A percentile compares a stretch with the other conserved stretches of the same genome.
These are phyloP conservation scores for Rhopilema esculentum DNA, from an alignment of 30 jellyfish, hydroid and myxozoan species.

Conservation along the genomic window DNA sequence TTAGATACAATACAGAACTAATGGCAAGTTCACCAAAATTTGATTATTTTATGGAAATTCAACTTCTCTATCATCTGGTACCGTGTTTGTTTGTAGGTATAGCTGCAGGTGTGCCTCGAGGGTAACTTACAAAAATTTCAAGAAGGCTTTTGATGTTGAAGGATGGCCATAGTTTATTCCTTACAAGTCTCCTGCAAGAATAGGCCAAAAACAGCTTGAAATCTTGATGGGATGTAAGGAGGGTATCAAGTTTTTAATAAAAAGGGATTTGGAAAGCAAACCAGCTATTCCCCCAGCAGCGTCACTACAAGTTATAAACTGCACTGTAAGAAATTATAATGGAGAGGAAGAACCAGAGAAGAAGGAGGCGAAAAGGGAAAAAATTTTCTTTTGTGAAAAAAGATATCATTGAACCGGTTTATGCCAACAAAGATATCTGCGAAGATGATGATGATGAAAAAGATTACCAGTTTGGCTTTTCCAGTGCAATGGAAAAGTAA, in stretches of 20 bases:
- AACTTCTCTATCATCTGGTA: background rate
- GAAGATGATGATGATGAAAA: slow-evolving; percentile 7
- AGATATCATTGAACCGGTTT: slow-evolving; percentile 45
- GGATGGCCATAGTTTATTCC: slow-evolving; percentile 39
- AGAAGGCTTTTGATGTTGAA: slow-evolving; percentile 8
- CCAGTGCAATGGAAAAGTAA: slow-evolving; percentile 28
- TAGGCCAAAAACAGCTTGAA: background rate
- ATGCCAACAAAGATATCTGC: slow-evolving; percentile 15
- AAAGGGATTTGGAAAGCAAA: background rate
- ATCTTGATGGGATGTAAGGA: background rate
- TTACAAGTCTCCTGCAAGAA: slow-evolving; percentile 10
- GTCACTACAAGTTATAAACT: background rate
- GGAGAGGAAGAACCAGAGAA: background rate
- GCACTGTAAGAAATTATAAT: background rate
- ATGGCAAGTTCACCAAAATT: background rate
- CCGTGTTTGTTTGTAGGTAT: background rate
- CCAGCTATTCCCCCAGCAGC: background rate
- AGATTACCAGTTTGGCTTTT: slow-evolving; percentile 51
- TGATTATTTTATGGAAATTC: background rate
- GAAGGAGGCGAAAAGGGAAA: slow-evolving; percentile 10
- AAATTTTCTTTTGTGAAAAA: slow-evolving; percentile 38
- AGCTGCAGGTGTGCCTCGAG: background rate
- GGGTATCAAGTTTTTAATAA: background rate
- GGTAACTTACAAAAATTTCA: background rate
- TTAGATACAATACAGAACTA: background rate